Conservation (phyloP, 2,888 invertebrate species). For the Dioctria rufipes region DNA sequence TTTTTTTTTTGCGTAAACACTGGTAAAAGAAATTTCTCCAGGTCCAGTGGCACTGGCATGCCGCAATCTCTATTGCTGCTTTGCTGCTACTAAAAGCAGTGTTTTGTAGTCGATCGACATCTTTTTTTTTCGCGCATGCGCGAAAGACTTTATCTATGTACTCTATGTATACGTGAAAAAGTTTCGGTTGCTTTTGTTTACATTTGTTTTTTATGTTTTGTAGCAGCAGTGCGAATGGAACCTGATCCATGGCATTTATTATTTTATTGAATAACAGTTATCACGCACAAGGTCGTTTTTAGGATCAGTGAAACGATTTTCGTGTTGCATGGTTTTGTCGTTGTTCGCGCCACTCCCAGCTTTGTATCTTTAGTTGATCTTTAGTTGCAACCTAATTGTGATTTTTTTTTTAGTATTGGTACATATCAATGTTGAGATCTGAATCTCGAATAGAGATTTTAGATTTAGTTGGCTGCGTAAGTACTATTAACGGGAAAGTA, state of each 20-base stretch:
- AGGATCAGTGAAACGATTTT: neutral
- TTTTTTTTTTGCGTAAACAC: constrained; percentile 19
- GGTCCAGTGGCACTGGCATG: constrained; percentile 7
- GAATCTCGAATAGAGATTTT: no score
- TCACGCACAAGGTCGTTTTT: constrained; percentile 37
- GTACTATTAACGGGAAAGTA: no score
- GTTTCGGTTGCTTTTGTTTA: constrained; percentile 21
- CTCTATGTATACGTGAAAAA: neutral
- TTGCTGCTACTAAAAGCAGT: neutral
- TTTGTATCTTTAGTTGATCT: no score
- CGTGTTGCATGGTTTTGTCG: no score
- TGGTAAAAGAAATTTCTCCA: constrained; percentile 27
- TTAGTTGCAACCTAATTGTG: no score
- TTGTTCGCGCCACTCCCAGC: no score
- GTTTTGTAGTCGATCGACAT: neutral
- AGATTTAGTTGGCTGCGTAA: no score
- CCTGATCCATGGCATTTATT: constrained; percentile 13
- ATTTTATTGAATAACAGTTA: constrained; percentile 31
- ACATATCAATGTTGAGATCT: no score
- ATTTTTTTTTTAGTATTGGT: no score
- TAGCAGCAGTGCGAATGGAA: neutral
- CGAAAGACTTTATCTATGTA: neutral
- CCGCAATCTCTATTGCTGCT: neutral
- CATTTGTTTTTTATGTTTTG: constrained; percentile 7
- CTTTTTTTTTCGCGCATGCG: constrained; percentile 5